Evolutionary conservation across 2,888 invertebrate species (phyloP).

Genomic region (Homarus gammarus): DNA sequence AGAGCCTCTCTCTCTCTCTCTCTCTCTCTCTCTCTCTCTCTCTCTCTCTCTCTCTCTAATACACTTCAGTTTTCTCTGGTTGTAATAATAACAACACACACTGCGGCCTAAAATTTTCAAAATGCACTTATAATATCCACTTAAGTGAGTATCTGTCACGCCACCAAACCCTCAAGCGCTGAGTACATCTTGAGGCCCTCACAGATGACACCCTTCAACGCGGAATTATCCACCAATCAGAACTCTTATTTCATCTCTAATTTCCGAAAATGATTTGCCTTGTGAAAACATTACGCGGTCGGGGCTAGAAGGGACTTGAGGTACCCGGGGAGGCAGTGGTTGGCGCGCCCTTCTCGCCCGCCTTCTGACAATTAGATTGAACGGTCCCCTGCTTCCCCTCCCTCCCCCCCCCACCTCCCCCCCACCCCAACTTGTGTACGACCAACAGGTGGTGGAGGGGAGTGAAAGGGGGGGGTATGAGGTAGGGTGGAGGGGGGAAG

Average conservation of each 20-base stretch:
- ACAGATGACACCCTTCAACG: not conserved
- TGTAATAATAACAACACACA: not conserved
- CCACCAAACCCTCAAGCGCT: too few species aligned
- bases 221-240: constrained; percentile 46
- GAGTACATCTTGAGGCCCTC: too few species aligned
- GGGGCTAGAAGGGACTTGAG: constrained; percentile 2
- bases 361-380: constrained; percentile 37
- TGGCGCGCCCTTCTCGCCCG: constrained; percentile 25
- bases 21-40: constrained; percentile 29
- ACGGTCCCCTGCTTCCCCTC: too few species aligned
- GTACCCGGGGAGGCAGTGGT: not conserved
- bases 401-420: too few species aligned
- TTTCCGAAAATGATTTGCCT: constrained; percentile 57
- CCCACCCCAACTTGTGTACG: not conserved
- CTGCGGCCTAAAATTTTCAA: too few species aligned
- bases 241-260: constrained; percentile 56
- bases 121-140: too few species aligned
- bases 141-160: too few species aligned
- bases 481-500: not conserved
- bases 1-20: constrained; percentile 1
- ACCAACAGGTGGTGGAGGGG: constrained; percentile 20
- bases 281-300: constrained; percentile 50
- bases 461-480: not conserved
- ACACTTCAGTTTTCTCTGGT: not conserved
- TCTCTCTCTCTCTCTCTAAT: not conserved